Conservation (phyloP, 2,113 vertebrate species). For the Burhinus oedicnemus region DNA sequence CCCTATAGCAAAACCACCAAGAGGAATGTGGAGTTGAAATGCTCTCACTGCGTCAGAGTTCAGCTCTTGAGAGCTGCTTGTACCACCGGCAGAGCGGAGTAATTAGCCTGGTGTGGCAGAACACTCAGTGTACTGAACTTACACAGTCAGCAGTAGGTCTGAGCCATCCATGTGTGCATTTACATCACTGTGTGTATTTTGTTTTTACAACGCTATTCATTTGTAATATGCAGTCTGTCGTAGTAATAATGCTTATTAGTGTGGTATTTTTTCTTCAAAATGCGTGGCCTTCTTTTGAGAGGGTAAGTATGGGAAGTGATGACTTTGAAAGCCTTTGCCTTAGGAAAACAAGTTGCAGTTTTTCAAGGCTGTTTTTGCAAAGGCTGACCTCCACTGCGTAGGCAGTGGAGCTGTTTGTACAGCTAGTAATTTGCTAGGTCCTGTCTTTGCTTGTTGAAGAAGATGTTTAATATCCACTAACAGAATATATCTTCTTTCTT, state of each 20-base stretch:
- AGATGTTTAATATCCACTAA: neutral
- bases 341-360: neutral
- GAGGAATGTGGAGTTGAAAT: neutral
- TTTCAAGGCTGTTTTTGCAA: neutral
- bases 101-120: rapidly evolving
- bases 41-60: neutral
- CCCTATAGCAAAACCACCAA: neutral
- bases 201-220: neutral
- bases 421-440: neutral
- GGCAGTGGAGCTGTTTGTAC: neutral
- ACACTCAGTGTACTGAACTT: neutral
- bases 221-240: neutral
- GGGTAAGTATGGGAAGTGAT: neutral
- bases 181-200: neutral
- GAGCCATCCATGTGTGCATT: neutral
- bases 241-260: neutral
- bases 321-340: slow-evolving; percentile 1
- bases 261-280: neutral
- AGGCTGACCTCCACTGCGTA: neutral
- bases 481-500: neutral
- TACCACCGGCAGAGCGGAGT: neutral
- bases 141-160: neutral
- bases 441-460: neutral
- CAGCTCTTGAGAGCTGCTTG: neutral
- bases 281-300: neutral